These are phyloP conservation scores for Dynastes tityus DNA, from an alignment of 2,888 invertebrate species.

Conservation along the genomic window DNA sequence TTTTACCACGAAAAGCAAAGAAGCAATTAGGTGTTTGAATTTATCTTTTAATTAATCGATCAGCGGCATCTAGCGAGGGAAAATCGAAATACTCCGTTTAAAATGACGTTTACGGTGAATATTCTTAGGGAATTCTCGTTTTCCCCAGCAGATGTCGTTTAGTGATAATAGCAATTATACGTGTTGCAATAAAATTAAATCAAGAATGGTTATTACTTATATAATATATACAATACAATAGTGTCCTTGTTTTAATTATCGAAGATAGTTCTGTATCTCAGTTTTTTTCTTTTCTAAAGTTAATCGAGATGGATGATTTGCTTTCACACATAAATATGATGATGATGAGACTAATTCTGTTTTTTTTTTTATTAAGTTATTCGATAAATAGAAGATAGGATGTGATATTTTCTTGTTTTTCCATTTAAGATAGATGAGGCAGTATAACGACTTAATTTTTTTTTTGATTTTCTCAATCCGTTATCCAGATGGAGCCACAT, in stretches of 20 bases:
- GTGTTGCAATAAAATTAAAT: neutral
- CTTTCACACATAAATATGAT: too few relatives aligned
- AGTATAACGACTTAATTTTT: neutral
- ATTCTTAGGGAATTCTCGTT: neutral
- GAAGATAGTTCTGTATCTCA: neutral
- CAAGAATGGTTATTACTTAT: neutral
- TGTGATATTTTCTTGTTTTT: slow-evolving; percentile 4
- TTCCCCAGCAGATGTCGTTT: neutral
- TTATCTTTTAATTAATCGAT: neutral
- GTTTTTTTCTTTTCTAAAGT: too few relatives aligned
- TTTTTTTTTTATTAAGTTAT: neutral
- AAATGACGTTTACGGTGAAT: neutral
- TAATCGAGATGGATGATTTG: too few relatives aligned
- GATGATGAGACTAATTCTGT: neutral
- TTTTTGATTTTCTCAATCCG: slow-evolving; percentile 5
- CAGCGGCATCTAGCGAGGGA: too few relatives aligned
- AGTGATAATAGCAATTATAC: slow-evolving; percentile 8
- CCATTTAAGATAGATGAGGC: slow-evolving; percentile 11
- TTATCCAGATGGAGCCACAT: too few relatives aligned
- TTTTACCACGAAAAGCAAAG: slow-evolving; percentile 35
- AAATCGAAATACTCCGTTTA: neutral
- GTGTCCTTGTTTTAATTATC: neutral
- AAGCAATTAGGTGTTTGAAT: slow-evolving; percentile 23
- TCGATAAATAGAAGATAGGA: slow-evolving; percentile 13
- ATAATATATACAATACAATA: neutral